phyloP scores from a whole-genome alignment of 2,797 vertebrate genomes.

The Paguma larvata region DNA sequence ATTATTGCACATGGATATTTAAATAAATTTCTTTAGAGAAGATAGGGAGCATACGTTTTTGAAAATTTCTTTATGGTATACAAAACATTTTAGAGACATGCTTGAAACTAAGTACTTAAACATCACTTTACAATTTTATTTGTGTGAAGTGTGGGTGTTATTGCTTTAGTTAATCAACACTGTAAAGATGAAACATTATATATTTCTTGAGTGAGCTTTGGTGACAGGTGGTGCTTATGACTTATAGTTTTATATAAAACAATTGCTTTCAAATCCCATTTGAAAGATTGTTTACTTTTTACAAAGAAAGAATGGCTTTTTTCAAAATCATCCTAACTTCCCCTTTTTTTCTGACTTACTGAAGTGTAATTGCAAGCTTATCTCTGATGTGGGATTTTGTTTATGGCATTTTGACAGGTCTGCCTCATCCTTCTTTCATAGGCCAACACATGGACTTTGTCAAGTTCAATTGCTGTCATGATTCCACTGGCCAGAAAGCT shows the following conservation, averaged over 20 bases:
- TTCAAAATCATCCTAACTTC: conserved; percentile 83
- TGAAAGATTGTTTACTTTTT: conserved; percentile 85
- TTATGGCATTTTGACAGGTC: conserved; percentile 83
- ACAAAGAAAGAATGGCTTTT: conserved; percentile 79
- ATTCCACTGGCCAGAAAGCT: conserved; percentile 80
- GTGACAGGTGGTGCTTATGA: conserved; percentile 59
- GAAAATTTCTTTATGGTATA: conserved; percentile 32
- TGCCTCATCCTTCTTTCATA: conserved; percentile 83
- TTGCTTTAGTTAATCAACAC: conserved; percentile 76
- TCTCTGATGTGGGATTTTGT: conserved; percentile 81
- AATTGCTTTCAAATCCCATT: conserved; percentile 83
- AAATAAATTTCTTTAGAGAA: neutral
- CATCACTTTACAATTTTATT: conserved; percentile 73
- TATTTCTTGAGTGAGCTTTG: conserved; percentile 75
- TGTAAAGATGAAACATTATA: conserved; percentile 72
- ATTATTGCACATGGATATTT: neutral
- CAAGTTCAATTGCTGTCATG: conserved; percentile 83
- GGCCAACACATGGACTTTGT: conserved; percentile 83
- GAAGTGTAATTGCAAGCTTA: conserved; percentile 78
- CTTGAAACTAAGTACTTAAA: conserved; percentile 64
- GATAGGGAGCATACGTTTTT: conserved; percentile 30
- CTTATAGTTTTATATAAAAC: conserved; percentile 77
- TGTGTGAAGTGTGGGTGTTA: conserved; percentile 68
- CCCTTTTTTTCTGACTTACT: conserved; percentile 82
- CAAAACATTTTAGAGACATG: conserved; percentile 48